Evolutionary conservation across 2,888 invertebrate genomes (phyloP), one percentile per base, ranked within the genome.

Genomic region (Empis livida): DNA sequence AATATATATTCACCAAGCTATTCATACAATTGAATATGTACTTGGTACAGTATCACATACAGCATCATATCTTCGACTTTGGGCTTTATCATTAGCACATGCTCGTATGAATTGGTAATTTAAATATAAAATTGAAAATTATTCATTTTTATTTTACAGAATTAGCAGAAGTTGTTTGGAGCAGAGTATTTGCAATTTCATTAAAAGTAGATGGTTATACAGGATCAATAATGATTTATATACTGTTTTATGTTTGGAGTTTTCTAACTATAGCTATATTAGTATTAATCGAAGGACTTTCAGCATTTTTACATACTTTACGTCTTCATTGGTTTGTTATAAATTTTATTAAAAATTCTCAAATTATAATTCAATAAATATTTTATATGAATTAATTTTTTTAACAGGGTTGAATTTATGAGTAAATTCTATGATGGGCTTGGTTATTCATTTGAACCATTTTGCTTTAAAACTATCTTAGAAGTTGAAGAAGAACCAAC

Each of bases 281-380:
- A 55, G 89, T 99, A 53, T 79, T 97, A 65, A 99, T 99, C 97
- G 99, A 99, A 74, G 99, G 99, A 1, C 76, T 99, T n/a, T 97
- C 96, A 13, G 99, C 99, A 41, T 99, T 99, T 77, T 75, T 99
- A 56, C 99, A 99, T 68, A 96, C 97, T 1, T 78, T 99, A 59
- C 91, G 99, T 78, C 78, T 96, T 61, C 96, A 96, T 71, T 96
- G 96, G 95, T 90, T 65, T 67, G 55, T 52, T 43, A 10, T 17
- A 10, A n/a, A 47, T 9, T 13, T 2, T 11, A 15, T 27, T 15
- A 14, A 10, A n/a, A 40, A 5, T 13, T n/a, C n/a, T n/a, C n/a
- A n/a, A 1, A 14, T n/a, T 32, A 3, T 14, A 31, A 38, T 13
- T 10, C 27, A 13, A n/a, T 20, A n/a, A n/a, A n/a, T n/a, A n/a